phyloP scores from a whole-genome alignment of 2,113 vertebrate genomes.

The Oceanites oceanicus region DNA sequence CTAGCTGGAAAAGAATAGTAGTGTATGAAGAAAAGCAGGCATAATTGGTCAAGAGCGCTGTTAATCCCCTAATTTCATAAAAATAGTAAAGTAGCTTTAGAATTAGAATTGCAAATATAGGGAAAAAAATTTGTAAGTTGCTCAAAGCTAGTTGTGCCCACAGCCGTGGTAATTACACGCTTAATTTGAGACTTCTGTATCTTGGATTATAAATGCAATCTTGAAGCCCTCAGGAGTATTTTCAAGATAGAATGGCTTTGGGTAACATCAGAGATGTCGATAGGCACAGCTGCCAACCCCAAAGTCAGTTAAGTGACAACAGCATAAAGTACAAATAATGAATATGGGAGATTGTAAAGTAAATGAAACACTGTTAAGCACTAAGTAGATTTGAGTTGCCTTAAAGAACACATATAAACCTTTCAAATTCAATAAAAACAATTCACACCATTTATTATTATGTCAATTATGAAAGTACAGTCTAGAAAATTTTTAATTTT shows the following conservation, averaged over 20 bases:
- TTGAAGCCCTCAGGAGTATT: not conserved
- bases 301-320: not conserved
- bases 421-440: not conserved
- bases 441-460: not conserved
- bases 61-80: not conserved
- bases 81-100: not conserved
- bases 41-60: not conserved
- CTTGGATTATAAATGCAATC: not conserved
- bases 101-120: not conserved
- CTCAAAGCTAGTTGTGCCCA: not conserved
- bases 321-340: not conserved
- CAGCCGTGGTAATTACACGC: not conserved
- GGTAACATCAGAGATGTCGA: not conserved
- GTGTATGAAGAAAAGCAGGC: not conserved
- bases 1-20: not conserved
- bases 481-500: not conserved
- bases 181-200: not conserved
- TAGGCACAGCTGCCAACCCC: not conserved
- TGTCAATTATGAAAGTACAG: not conserved
- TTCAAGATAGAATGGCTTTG: not conserved
- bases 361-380: not conserved
- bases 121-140: not conserved
- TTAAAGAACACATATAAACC: not conserved
- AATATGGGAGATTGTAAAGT: not conserved
- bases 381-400: not conserved